Evolutionary conservation across 2,113 vertebrate species (phyloP).

Genomic region (Limnothrissa miodon): DNA sequence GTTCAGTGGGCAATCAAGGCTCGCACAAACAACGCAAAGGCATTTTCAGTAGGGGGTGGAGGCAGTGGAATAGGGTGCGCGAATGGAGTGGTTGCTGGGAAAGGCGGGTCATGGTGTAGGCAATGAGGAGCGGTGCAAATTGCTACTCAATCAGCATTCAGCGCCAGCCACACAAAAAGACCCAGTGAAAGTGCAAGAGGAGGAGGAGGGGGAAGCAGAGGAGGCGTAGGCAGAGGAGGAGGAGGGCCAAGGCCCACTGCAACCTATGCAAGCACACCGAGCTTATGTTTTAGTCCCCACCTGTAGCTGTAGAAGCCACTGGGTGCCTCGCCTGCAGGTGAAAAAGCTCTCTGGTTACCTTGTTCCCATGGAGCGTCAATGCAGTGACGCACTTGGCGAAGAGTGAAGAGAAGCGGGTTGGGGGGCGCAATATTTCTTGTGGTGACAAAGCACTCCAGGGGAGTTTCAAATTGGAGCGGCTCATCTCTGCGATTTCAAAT

Average conservation of each 20-base stretch:
- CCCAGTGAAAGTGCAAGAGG: constrained; percentile 63
- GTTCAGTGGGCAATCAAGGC: constrained; percentile 55
- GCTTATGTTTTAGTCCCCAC: constrained; percentile 44
- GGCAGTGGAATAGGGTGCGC: constrained; percentile 42
- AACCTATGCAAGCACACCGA: constrained; percentile 41
- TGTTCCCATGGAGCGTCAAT: constrained; percentile 55
- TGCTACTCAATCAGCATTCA: constrained; percentile 65
- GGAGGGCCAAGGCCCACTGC: constrained; percentile 30
- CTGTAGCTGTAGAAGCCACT: constrained; percentile 38
- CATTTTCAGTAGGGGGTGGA: constrained; percentile 47
- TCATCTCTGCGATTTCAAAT: background rate
- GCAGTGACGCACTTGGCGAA: constrained; percentile 38
- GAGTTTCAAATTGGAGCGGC: background rate
- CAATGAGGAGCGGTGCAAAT: constrained; percentile 41
- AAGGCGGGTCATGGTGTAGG: background rate
- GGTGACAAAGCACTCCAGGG: constrained; percentile 1
- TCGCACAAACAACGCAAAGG: constrained; percentile 45
- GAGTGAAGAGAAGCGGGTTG: background rate
- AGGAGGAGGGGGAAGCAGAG: background rate
- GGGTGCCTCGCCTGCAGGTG: constrained; percentile 50
- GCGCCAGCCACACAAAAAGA: constrained; percentile 64
- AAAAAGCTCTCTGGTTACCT: constrained; percentile 57
- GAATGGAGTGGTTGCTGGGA: background rate
- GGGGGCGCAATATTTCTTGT: background rate
- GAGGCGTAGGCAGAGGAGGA: no score